These are phyloP conservation scores for Hoplias malabaricus DNA, from an alignment of 2,113 vertebrate genomes.

Conservation along the genomic window DNA sequence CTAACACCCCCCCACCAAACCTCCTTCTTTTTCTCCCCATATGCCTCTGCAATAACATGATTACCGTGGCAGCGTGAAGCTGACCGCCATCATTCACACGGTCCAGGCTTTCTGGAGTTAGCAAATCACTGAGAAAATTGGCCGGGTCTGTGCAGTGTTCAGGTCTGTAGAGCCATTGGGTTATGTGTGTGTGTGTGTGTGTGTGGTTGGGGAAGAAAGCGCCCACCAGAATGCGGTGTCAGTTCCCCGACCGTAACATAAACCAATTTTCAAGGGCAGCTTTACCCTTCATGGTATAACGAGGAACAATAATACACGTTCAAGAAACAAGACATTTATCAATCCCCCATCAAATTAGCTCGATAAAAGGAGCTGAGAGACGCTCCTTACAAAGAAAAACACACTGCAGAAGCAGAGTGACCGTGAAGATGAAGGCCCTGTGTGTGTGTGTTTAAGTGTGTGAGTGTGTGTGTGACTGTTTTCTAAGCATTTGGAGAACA, in stretches of 20 bases:
- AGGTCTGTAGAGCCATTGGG: constrained; percentile 61
- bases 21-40: constrained; percentile 62
- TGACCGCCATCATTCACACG: constrained; percentile 73
- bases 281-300: constrained; percentile 66
- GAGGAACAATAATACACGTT: constrained; percentile 63
- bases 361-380: constrained; percentile 35
- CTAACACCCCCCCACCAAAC: constrained; percentile 21
- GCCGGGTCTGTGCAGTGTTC: constrained; percentile 74
- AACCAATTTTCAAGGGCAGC: constrained; percentile 71
- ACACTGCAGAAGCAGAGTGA: background rate
- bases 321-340: constrained; percentile 55
- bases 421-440: background rate
- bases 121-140: constrained; percentile 80
- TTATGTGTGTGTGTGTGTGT: constrained; percentile 44
- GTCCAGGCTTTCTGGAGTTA: constrained; percentile 71
- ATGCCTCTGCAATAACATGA: constrained; percentile 74
- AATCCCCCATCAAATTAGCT: constrained; percentile 52
- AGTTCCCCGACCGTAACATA: constrained; percentile 72
- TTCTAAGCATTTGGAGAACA: constrained; percentile 12
- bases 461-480: background rate
- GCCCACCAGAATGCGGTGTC: constrained; percentile 58
- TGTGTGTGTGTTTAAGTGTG: too few relatives aligned
- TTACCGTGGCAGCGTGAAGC: constrained; percentile 74
- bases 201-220: constrained; percentile 51
- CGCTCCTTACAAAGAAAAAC: constrained; percentile 30